These are phyloP conservation scores for Trichopria drosophilae DNA, from an alignment of 2,888 invertebrate genomes.

Conservation along the genomic window DNA sequence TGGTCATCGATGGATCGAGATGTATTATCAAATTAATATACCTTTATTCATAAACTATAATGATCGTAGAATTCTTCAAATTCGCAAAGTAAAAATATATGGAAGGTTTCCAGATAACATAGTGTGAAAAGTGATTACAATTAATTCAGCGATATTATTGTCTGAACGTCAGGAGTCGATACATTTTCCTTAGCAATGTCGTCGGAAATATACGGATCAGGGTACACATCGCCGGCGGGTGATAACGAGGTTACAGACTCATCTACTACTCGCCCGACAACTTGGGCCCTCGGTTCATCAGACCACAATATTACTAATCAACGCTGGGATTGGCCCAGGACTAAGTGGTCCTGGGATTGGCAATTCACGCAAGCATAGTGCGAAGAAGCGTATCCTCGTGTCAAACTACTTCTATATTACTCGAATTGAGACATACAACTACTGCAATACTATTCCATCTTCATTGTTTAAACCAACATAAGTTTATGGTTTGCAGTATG, in stretches of 20 bases:
- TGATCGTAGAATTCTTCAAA: too few species aligned
- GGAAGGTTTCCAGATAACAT: too few species aligned
- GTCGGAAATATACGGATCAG: constrained; percentile 38
- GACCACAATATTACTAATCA: constrained; percentile 58
- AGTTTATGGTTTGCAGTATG: too few species aligned
- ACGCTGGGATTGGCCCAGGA: constrained; percentile 50
- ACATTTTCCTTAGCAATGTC: constrained; percentile 31
- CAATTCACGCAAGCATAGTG: constrained; percentile 51
- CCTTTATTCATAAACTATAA: too few species aligned
- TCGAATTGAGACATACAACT: too few species aligned
- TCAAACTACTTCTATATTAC: too few species aligned
- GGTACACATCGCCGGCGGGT: constrained; percentile 49
- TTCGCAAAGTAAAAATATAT: too few species aligned
- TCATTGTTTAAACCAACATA: too few species aligned
- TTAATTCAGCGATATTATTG: constrained; percentile 50
- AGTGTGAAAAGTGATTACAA: constrained; percentile 44
- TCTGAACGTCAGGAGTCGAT: constrained; percentile 32
- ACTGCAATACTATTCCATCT: too few species aligned
- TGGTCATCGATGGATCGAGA: too few species aligned
- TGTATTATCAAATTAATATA: too few species aligned
- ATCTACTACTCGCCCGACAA: constrained; percentile 52
- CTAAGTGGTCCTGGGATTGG: constrained; percentile 53
- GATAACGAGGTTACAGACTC: constrained; percentile 56
- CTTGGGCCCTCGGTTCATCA: constrained; percentile 54
- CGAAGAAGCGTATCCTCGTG: too few species aligned